phyloP scores from a whole-genome alignment of 2,797 vertebrate species.

The Melopsittacus undulatus region DNA sequence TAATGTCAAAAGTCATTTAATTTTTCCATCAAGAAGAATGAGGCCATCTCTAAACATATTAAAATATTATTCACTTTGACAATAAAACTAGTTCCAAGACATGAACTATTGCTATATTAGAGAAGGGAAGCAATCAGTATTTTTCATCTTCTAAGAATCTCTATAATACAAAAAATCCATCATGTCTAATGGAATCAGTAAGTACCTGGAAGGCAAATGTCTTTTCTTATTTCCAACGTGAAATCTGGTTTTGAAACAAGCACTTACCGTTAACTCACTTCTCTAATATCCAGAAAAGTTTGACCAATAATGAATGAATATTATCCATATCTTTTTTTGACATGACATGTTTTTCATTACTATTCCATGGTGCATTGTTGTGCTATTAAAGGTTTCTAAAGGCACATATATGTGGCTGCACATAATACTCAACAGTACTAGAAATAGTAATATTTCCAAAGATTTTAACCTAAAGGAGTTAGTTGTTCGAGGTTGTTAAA shows the following conservation, averaged over 20 bases:
- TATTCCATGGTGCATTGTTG: not conserved
- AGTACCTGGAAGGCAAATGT: slow-evolving; percentile 76
- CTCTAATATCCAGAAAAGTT: slow-evolving; percentile 50
- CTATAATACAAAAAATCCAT: slow-evolving; percentile 74
- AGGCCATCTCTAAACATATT: slow-evolving; percentile 76
- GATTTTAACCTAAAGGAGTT: not conserved
- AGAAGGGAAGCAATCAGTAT: slow-evolving; percentile 74
- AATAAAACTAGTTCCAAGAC: slow-evolving; percentile 76
- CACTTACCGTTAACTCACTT: slow-evolving; percentile 53
- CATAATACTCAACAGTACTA: not conserved
- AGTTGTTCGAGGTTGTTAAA: not conserved
- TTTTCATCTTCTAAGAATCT: slow-evolving; percentile 77
- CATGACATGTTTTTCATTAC: slow-evolving; percentile 37
- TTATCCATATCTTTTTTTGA: not conserved
- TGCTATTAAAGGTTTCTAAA: not conserved
- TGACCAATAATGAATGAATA: slow-evolving; percentile 28
- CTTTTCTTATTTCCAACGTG: slow-evolving; percentile 62
- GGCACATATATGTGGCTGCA: not conserved
- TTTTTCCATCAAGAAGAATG: slow-evolving; percentile 73
- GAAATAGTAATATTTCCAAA: not conserved
- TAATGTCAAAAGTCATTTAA: slow-evolving; percentile 73
- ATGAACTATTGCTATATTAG: slow-evolving; percentile 78
- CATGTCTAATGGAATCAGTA: slow-evolving; percentile 77
- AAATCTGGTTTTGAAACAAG: slow-evolving; percentile 70
- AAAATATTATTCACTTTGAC: slow-evolving; percentile 82